Percentiles rank a stretch among this genome's conserved stretches.
Evolutionary conservation across 35 echinoderm and acorn worm genomes (phyloP).

Genomic region (Ptychodera flava): DNA sequence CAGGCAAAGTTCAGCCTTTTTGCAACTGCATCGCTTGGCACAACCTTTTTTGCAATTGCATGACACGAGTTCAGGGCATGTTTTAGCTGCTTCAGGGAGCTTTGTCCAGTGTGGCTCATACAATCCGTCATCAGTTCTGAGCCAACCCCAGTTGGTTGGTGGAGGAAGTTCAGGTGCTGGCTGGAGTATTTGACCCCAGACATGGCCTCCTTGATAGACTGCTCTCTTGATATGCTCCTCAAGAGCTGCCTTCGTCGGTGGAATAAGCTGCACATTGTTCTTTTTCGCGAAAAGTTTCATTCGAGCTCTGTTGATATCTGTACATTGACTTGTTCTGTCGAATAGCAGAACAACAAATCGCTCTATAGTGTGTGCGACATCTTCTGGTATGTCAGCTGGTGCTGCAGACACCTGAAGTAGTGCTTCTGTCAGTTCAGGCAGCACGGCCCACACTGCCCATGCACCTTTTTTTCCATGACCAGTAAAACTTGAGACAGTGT

Average conservation of each 20-base stretch:
- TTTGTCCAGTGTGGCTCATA: constrained; percentile 7
- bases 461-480: constrained; percentile 46
- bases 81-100: constrained; percentile 9
- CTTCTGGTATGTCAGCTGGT: constrained; percentile 5
- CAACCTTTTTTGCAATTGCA: constrained; percentile 17
- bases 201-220: constrained; percentile 40
- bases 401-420: constrained; percentile 8
- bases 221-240: too few relatives aligned
- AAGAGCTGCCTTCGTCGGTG: constrained; percentile 41
- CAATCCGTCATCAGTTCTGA: too few relatives aligned
- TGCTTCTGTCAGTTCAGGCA: constrained; percentile 9
- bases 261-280: constrained; percentile 35
- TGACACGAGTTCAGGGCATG: constrained; percentile 3
- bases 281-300: constrained; percentile 54
- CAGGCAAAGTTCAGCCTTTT: not conserved
- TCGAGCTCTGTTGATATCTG: too few relatives aligned
- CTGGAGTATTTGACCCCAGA: constrained; percentile 18
- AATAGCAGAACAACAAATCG: constrained; percentile 11
- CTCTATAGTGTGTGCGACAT: not conserved
- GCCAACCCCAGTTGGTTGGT: constrained; percentile 15
- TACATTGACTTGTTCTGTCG: constrained; percentile 16
- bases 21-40: constrained; percentile 4
- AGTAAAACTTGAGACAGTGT: constrained; percentile 47
- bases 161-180: constrained; percentile 20
- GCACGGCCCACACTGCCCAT: constrained; percentile 13